Conservation (phyloP, 2,888 invertebrate genomes). For the Cremastinae sp. region DNA sequence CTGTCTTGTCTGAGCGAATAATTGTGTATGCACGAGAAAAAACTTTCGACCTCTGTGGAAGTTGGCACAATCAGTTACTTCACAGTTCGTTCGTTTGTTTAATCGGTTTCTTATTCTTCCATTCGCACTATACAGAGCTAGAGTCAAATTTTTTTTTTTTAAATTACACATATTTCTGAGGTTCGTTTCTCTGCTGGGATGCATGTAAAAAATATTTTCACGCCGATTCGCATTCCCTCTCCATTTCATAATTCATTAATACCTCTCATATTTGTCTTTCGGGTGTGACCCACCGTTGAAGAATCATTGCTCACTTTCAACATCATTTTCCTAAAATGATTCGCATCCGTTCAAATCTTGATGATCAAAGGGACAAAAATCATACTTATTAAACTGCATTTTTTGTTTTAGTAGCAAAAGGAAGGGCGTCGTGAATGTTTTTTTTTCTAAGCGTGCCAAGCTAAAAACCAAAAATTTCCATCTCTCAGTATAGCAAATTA, state of each 20-base stretch:
- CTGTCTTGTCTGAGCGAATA: conserved; percentile 46
- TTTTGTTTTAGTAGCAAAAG: conserved; percentile 53
- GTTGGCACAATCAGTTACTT: conserved; percentile 59
- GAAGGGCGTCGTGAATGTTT: conserved; percentile 38
- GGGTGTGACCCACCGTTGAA: conserved; percentile 48
- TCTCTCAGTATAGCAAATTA: conserved; percentile 25
- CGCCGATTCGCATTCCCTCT: conserved; percentile 47
- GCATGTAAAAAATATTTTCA: conserved; percentile 60
- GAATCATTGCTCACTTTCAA: conserved; percentile 53
- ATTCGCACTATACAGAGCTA: conserved; percentile 60
- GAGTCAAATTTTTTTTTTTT: conserved; percentile 47
- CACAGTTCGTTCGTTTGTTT: conserved; percentile 25
- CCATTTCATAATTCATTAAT: conserved; percentile 1
- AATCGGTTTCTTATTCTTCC: neutral
- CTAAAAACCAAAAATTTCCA: conserved; percentile 14
- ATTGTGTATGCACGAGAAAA: conserved; percentile 45
- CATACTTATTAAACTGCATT: conserved; percentile 20
- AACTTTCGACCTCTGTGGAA: conserved; percentile 55
- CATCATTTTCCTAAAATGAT: conserved; percentile 55
- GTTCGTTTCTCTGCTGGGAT: conserved; percentile 57
- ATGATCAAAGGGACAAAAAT: conserved; percentile 41
- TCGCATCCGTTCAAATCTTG: conserved; percentile 55
- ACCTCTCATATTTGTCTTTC: neutral
- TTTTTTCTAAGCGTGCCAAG: conserved; percentile 27
- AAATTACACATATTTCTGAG: conserved; percentile 43